These are phyloP conservation scores for Pterocles orientalis DNA, from an alignment of 2,113 vertebrate genomes.

Conservation along the genomic window DNA sequence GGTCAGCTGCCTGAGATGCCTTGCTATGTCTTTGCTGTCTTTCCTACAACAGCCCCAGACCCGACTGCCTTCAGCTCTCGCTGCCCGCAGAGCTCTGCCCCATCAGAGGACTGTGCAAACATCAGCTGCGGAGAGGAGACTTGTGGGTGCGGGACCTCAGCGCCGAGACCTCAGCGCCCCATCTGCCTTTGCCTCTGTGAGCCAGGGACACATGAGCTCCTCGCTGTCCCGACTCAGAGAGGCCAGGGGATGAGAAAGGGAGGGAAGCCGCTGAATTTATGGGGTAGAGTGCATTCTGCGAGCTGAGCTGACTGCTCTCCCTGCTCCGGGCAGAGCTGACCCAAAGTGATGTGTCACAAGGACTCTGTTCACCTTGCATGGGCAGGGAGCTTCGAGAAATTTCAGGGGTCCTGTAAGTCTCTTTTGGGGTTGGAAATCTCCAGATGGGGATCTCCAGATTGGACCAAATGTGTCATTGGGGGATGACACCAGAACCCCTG, in stretches of 20 bases:
- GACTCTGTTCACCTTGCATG: background rate
- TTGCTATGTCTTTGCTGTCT: background rate
- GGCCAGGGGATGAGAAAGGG: background rate
- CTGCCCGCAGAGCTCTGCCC: background rate
- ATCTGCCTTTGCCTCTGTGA: background rate
- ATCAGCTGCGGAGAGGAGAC: background rate
- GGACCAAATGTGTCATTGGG: background rate
- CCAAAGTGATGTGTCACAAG: background rate
- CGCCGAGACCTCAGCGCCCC: accelerated
- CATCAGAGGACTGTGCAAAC: background rate
- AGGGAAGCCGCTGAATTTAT: background rate
- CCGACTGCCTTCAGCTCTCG: background rate
- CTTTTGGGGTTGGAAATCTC: background rate
- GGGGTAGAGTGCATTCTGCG: background rate
- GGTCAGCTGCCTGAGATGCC: background rate
- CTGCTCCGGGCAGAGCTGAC: background rate
- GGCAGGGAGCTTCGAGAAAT: background rate
- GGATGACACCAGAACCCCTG: background rate
- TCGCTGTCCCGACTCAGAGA: background rate
- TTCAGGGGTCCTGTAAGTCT: background rate
- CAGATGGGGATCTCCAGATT: background rate
- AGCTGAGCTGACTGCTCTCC: background rate
- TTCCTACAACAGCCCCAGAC: background rate
- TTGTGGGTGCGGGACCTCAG: background rate
- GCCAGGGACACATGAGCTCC: background rate